phyloP scores from a whole-genome alignment of 2,797 vertebrate species.

The Malacoraja senta region DNA sequence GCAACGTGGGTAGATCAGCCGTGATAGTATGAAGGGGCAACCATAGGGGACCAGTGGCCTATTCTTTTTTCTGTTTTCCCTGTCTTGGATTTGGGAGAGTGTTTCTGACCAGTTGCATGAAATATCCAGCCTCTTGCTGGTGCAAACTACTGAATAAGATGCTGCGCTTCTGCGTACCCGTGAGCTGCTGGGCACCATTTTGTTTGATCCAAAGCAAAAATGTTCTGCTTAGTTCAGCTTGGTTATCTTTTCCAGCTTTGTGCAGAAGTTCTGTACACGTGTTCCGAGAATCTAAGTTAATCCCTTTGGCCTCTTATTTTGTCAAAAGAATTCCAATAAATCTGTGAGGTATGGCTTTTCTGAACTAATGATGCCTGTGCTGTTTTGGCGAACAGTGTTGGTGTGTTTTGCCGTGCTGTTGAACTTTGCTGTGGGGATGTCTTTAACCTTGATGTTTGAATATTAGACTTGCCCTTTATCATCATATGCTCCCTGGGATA shows the following conservation, averaged over 20 bases:
- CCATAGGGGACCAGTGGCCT: no score
- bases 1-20: no score
- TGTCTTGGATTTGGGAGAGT: no score
- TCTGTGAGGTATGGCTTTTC: background rate
- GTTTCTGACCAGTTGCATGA: no score
- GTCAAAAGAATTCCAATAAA: constrained; percentile 11
- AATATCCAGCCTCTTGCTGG: background rate
- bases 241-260: background rate
- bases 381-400: background rate
- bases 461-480: background rate
- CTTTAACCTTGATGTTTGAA: background rate
- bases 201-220: background rate
- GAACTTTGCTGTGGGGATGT: background rate
- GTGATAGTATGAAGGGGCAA: no score
- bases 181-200: background rate
- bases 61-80: no score
- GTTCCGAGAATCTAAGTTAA: background rate
- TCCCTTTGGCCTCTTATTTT: background rate
- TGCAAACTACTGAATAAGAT: background rate
- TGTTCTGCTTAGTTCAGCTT: background rate
- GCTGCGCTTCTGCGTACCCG: no score
- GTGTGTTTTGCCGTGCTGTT: background rate
- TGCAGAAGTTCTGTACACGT: background rate
- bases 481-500: background rate
- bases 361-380: background rate